A percentile compares a stretch with the other conserved stretches of the same genome.
These are phyloP conservation scores for Sesia bembeciformis DNA, from an alignment of 2,888 invertebrate genomes.

Conservation along the genomic window DNA sequence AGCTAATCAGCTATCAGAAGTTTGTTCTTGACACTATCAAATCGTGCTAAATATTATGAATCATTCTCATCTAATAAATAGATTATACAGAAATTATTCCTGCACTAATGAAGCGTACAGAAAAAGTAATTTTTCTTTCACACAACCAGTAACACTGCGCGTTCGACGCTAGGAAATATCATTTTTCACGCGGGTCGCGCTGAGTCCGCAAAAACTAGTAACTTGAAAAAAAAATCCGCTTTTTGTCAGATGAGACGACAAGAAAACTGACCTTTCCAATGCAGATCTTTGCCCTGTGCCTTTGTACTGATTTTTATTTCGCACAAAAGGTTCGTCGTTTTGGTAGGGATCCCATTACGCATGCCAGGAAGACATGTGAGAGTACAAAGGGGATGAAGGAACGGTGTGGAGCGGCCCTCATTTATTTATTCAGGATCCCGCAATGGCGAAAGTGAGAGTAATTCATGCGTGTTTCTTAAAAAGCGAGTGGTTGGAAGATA, in stretches of 20 bases:
- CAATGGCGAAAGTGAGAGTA: conserved; percentile 42
- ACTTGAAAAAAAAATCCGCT: conserved; percentile 16
- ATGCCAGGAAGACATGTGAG: conserved; percentile 45
- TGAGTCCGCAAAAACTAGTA: not conserved
- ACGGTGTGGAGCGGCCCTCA: conserved; percentile 50
- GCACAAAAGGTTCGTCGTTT: conserved; percentile 53
- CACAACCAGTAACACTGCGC: not conserved
- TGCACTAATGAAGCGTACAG: not conserved
- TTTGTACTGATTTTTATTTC: conserved; percentile 53
- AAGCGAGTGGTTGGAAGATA: conserved; percentile 44
- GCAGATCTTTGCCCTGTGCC: conserved; percentile 22
- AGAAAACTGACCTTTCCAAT: conserved; percentile 17
- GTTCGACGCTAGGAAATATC: not conserved
- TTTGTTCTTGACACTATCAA: not conserved
- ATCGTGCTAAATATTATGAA: not conserved
- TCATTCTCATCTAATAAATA: not conserved
- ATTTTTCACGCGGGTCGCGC: not conserved
- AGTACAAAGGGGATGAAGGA: conserved; percentile 55
- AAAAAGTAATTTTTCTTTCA: not conserved
- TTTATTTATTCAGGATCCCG: conserved; percentile 64
- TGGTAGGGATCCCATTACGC: conserved; percentile 58
- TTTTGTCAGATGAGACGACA: conserved; percentile 13
- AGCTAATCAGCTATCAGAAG: not conserved
- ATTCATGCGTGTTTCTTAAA: conserved; percentile 64
- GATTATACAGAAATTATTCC: not conserved